Percentiles rank a stretch among this genome's conserved stretches.
Conservation (phyloP, 2,888 invertebrate genomes). For the Aromia moschata region DNA sequence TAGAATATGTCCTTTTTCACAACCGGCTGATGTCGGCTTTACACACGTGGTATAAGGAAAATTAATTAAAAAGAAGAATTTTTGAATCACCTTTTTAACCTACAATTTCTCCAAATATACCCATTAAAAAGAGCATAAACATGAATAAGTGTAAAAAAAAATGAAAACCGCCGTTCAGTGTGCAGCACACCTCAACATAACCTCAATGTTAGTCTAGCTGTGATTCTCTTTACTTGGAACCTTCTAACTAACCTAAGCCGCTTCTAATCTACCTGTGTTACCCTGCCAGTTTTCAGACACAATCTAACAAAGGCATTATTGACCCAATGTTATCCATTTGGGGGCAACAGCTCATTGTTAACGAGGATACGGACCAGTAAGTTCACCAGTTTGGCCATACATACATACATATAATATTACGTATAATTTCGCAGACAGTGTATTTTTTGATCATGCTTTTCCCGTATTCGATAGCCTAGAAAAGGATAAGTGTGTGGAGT, state of each 20-base stretch:
- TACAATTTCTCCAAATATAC: too few relatives aligned
- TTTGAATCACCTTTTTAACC: too few relatives aligned
- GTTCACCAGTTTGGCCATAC: constrained; percentile 63
- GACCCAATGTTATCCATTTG: constrained; percentile 98
- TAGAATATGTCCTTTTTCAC: too few relatives aligned
- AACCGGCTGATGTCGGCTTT: too few relatives aligned
- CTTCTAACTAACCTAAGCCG: constrained; percentile 55
- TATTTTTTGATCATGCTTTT: constrained; percentile 14
- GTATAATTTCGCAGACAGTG: neutral
- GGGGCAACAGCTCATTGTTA: constrained; percentile 97
- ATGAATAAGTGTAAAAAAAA: too few relatives aligned
- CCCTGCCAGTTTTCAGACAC: constrained; percentile 79
- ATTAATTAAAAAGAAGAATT: too few relatives aligned
- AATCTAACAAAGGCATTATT: constrained; percentile 95
- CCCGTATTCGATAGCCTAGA: constrained; percentile 9
- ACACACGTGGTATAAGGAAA: too few relatives aligned
- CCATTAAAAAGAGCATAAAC: too few relatives aligned
- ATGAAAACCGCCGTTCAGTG: constrained; percentile 27
- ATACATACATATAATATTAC: too few relatives aligned
- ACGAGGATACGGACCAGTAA: constrained; percentile 98
- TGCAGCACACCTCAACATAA: constrained; percentile 48
- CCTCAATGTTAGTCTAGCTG: constrained; percentile 30
- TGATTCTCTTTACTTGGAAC: constrained; percentile 22
- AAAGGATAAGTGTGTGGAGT: too few relatives aligned
- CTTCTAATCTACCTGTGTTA: constrained; percentile 56